A percentile compares a stretch with the other conserved stretches of the same genome.
These are phyloP conservation scores for Oreochromis mossambicus DNA, from an alignment of 2,797 vertebrate species.

Conservation along the genomic window DNA sequence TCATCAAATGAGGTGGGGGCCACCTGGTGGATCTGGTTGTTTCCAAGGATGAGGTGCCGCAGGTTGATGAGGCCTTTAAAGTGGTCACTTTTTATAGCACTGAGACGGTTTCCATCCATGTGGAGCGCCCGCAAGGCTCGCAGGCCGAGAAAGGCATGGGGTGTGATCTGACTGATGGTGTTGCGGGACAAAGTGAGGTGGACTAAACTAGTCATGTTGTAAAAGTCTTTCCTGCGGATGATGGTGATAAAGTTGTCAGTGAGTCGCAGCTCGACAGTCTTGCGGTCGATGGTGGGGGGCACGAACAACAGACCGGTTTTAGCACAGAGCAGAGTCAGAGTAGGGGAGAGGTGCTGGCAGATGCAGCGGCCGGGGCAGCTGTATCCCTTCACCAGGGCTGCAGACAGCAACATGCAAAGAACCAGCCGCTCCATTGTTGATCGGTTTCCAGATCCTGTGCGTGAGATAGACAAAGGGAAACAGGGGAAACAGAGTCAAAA, in stretches of 20 bases:
- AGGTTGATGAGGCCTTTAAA: conserved; percentile 88
- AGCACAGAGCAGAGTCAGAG: conserved; percentile 90
- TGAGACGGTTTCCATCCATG: conserved; percentile 93
- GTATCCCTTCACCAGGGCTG: conserved; percentile 74
- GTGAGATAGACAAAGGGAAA: conserved; percentile 38
- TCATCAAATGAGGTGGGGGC: conserved; percentile 84
- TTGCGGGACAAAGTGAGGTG: conserved; percentile 94
- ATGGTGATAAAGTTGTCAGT: conserved; percentile 96
- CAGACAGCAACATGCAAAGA: conserved; percentile 81
- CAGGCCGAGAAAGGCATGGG: conserved; percentile 86
- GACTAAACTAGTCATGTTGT: conserved; percentile 95
- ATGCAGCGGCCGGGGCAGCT: conserved; percentile 93
- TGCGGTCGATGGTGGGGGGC: conserved; percentile 89
- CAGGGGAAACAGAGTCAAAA: conserved; percentile 9
- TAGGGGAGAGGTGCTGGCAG: conserved; percentile 92
- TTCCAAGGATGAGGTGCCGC: conserved; percentile 91
- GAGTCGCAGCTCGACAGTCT: conserved; percentile 90
- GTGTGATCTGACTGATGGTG: conserved; percentile 89
- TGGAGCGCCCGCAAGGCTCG: conserved; percentile 87
- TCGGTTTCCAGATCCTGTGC: conserved; percentile 68
- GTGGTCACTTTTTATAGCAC: conserved; percentile 81
- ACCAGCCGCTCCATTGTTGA: conserved; percentile 82
- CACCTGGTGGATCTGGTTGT: conserved; percentile 91
- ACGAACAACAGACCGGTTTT: conserved; percentile 94
- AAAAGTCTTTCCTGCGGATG: conserved; percentile 88